Base-by-base conservation (phyloP, 2,113 vertebrate species). In the Dasyornis broadbenti region DNA sequence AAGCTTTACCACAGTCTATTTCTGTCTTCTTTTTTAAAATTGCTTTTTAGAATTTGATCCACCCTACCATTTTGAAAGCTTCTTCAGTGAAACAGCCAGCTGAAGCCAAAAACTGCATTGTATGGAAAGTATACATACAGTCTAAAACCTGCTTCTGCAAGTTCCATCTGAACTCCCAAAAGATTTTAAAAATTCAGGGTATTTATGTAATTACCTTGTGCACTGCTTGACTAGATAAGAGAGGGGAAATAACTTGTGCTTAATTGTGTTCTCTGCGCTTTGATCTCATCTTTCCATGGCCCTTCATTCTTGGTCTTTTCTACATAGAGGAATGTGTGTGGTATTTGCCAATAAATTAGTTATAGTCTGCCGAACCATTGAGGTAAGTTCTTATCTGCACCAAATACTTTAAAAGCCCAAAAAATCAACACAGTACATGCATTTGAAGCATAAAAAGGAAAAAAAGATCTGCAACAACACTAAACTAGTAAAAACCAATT, bases 11-110 rank as follows among this genome's bases (percentile, higher is more conserved):
- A 75, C 30, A 59, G 40, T 18, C 30, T 39, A n/a, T 56, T 85
- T 70, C 28, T 75, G 12, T 49, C 24, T 18, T 20, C 28, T 44
- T 53, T 60, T 49, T 53, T 35, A 0, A 31, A 89, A 84, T 6
- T 69, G 28, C 45, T 47, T 88, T 90, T 86, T 33, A 86, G 54
- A 92, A 66, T 69, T 80, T 69, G 26, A 80, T 73, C 68, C 69
- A 37, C 33, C 13, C 21, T 69, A 57, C 39, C 11, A 24, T 73
- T 83, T 33, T 61, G 63, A 90, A 95, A 89, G n/a, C 26, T 33
- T 86, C 89, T 47, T 66, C 83, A 78, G 45, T 82, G 81, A 39
- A 81, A 52, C 27, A 90, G 65, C 5, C 53, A 35, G 59, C 47
- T 69, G 40, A 84, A 86, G 26, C 23, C 5, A 84, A 86, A 86